Percentiles rank a stretch among this genome's conserved stretches.
Conservation (phyloP, 2,113 vertebrate species). For the Chionodraco myersi region DNA sequence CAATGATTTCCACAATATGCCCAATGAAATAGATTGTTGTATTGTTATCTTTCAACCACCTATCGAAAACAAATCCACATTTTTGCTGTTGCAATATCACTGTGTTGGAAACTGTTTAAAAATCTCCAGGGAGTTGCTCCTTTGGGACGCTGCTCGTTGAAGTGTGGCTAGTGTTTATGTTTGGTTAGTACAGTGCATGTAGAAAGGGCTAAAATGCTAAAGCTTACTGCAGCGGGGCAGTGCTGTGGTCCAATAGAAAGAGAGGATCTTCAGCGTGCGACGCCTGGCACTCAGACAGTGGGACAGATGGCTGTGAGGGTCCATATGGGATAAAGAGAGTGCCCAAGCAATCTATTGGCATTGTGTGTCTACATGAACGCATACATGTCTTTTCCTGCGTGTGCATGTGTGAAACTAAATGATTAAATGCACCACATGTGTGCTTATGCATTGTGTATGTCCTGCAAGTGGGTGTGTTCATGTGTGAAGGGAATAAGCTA, state of each 20-base stretch:
- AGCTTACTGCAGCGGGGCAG: conserved; percentile 40
- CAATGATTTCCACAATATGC: not conserved
- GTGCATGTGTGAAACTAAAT: conserved; percentile 28
- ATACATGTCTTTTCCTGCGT: conserved; percentile 11
- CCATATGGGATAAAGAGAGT: conserved; percentile 71
- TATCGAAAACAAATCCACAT: conserved; percentile 1
- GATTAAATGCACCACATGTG: conserved; percentile 32
- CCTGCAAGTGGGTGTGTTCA: not conserved
- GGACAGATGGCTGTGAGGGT: conserved; percentile 78
- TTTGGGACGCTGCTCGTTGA: conserved; percentile 29
- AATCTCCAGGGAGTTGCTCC: conserved; percentile 33
- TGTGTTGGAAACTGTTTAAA: conserved; percentile 11
- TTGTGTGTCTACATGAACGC: conserved; percentile 45
- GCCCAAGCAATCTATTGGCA: conserved; percentile 60
- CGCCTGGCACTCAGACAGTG: conserved; percentile 63
- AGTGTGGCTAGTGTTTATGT: conserved; percentile 35
- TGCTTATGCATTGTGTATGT: conserved; percentile 44
- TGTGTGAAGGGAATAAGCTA: conserved; percentile 22
- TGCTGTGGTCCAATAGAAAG: conserved; percentile 43
- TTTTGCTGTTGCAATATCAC: not conserved
- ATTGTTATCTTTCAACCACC: not conserved
- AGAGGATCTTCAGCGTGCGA: conserved; percentile 45
- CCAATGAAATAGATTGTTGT: not conserved
- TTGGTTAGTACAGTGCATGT: conserved; percentile 58
- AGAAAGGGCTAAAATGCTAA: conserved; percentile 36